Conservation (phyloP, 2,113 vertebrate species). For the Eidolon helvum region DNA sequence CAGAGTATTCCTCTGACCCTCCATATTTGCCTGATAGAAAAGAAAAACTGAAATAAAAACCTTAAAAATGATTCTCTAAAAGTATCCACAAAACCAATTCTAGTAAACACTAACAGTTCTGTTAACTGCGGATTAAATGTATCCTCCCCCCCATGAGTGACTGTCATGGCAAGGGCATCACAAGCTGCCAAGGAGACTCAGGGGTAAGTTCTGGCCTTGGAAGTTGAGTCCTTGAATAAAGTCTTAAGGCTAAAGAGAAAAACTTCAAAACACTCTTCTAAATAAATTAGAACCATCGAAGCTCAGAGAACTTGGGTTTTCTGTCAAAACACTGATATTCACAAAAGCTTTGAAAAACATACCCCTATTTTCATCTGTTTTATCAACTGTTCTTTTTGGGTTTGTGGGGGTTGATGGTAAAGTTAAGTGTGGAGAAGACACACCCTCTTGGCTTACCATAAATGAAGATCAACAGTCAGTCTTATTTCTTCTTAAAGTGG, state of each 20-base stretch:
- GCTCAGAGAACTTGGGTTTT: neutral
- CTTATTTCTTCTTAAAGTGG: neutral
- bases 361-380: neutral
- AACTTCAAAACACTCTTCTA: neutral
- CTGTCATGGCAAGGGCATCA: neutral
- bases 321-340: neutral
- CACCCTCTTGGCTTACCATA: neutral
- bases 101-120: neutral
- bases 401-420: neutral
- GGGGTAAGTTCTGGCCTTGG: neutral
- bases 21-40: neutral
- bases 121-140: neutral
- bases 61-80: neutral
- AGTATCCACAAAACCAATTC: neutral
- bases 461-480: neutral
- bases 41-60: neutral
- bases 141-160: neutral
- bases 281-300: neutral
- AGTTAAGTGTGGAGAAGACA: neutral
- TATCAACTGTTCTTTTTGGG: neutral
- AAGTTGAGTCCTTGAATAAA: neutral
- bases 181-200: neutral
- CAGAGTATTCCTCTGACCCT: neutral
- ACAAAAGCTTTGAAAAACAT: neutral
- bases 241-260: neutral